A percentile compares a stretch with the other conserved stretches of the same genome.
Conservation (phyloP, 2,113 vertebrate genomes). For the Conger conger region DNA sequence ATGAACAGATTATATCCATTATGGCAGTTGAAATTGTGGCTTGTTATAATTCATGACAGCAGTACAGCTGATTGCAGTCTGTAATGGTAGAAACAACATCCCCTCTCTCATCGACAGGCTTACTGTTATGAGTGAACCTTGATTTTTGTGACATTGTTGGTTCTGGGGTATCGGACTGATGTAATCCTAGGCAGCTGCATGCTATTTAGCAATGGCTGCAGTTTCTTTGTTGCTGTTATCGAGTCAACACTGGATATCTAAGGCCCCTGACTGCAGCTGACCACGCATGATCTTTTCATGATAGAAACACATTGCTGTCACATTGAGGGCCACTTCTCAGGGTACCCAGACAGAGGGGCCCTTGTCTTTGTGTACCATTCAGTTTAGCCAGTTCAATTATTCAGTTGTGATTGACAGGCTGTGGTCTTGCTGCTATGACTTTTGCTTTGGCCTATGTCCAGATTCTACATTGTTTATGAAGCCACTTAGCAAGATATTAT, state of each 20-base stretch:
- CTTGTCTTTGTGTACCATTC: not conserved
- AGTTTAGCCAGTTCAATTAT: not conserved
- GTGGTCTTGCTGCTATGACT: not conserved
- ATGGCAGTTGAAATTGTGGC: not conserved
- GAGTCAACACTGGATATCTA: not conserved
- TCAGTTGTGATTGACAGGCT: not conserved
- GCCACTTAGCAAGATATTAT: not conserved
- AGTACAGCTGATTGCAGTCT: not conserved
- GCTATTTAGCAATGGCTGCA: not conserved
- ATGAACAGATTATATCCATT: not conserved
- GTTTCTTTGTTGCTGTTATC: not conserved
- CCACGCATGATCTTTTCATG: not conserved
- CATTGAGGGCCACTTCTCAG: not conserved
- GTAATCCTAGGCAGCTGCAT: not conserved
- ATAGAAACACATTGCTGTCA: not conserved
- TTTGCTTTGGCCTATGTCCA: not conserved
- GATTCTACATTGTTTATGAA: not conserved
- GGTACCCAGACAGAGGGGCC: not conserved
- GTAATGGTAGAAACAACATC: not conserved
- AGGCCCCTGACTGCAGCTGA: not conserved
- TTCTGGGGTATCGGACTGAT: constrained; percentile 1
- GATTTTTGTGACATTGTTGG: not conserved
- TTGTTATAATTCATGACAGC: not conserved
- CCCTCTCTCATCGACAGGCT: not conserved
- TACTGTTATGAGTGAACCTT: not conserved